Evolutionary conservation across 2,113 vertebrate genomes (phyloP).

Genomic region (Elephas maximus): DNA sequence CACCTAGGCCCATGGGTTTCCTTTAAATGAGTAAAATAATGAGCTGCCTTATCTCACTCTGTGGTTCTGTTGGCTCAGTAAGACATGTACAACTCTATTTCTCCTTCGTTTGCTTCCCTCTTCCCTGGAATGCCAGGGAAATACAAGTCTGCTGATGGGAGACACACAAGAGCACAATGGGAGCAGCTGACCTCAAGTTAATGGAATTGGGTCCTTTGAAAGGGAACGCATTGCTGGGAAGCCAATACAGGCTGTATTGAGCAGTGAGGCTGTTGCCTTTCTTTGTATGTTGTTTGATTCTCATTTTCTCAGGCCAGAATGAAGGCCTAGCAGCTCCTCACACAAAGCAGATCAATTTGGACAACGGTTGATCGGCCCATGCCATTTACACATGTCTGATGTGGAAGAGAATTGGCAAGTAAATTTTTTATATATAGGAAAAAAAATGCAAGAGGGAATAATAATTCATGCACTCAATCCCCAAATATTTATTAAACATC

Average conservation of each 20-base stretch:
- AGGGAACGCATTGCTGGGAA: not conserved
- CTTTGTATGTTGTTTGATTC: not conserved
- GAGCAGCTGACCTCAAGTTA: conserved; percentile 63
- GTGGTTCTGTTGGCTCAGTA: not conserved
- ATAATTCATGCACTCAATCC: not conserved
- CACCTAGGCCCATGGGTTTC: not conserved
- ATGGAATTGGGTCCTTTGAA: conserved; percentile 63
- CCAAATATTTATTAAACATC: too few species aligned
- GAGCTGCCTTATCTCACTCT: not conserved
- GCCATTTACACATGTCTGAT: not conserved
- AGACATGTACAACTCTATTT: conserved; percentile 19
- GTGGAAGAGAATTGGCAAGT: not conserved
- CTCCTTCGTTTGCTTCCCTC: not conserved
- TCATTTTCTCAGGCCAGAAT: conserved; percentile 36
- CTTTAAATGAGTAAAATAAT: conserved; percentile 23
- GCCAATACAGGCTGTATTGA: not conserved
- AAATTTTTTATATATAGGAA: not conserved
- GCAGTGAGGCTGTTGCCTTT: not conserved
- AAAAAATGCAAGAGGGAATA: not conserved
- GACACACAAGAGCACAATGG: not conserved
- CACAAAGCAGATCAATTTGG: not conserved
- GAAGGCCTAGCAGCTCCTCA: not conserved
- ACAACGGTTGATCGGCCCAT: not conserved
- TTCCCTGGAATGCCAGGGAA: conserved; percentile 16
- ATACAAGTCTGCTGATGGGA: conserved; percentile 42